phyloP scores from a whole-genome alignment of 1,140 invertebrate genomes.

The Danaus melanippus region DNA sequence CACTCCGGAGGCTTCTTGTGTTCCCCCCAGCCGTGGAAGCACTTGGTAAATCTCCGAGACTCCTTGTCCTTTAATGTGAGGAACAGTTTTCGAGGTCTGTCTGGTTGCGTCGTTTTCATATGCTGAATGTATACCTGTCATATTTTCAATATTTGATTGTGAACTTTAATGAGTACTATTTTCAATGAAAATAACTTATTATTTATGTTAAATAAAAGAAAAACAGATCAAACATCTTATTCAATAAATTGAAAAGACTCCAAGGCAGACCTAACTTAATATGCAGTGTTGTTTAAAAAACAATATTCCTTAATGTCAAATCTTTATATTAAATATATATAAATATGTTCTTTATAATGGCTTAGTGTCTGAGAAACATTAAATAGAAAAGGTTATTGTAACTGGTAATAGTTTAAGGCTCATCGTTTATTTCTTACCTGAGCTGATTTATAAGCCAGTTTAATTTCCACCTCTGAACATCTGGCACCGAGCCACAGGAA shows the following conservation, averaged over 20 bases:
- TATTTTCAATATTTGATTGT: neutral
- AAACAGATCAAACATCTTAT: too few species aligned
- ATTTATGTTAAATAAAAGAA: too few species aligned
- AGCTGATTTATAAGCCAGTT: conserved; percentile 98
- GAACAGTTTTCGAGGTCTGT: conserved; percentile 91
- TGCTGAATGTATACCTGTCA: conserved; percentile 97
- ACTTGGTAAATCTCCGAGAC: conserved; percentile 94
- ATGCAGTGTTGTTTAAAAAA: too few species aligned
- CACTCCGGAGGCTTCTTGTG: conserved; percentile 82
- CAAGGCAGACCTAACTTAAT: too few species aligned
- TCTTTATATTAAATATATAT: too few species aligned
- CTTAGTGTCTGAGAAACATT: too few species aligned
- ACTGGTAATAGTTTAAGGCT: neutral
- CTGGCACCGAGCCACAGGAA: conserved; percentile 98
- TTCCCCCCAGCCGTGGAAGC: conserved; percentile 97
- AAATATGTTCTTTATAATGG: too few species aligned
- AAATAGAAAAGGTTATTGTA: conserved; percentile 4
- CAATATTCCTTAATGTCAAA: too few species aligned
- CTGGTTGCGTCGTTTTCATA: conserved; percentile 95
- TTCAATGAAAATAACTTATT: neutral
- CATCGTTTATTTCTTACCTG: conserved; percentile 77
- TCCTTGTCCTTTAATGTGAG: conserved; percentile 98
- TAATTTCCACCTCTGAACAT: conserved; percentile 98
- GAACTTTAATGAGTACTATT: neutral
- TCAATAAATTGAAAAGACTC: too few species aligned